Evolutionary conservation across 2,888 invertebrate species (phyloP), one percentile per base, ranked within the genome.

Genomic region (Chelonus formosanus): DNA sequence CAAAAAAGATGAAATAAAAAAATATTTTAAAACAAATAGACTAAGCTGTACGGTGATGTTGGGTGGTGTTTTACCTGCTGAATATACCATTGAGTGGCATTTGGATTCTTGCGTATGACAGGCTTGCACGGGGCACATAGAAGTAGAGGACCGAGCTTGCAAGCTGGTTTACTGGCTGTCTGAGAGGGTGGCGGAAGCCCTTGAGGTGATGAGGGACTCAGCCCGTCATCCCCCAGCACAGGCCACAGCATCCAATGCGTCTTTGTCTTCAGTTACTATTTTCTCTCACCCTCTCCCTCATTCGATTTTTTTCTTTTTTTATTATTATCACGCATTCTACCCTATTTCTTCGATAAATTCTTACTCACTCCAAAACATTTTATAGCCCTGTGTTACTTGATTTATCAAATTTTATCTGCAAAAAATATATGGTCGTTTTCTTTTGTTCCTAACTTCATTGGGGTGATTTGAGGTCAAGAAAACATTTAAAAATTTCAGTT

Each of bases 81-180:
- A 75, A 84, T 81, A 76, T 84, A 84, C 84, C 84, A 84, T 83
- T 83, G 83, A 52, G 84, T 84, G 74, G 80, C 76, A 71, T 71
- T 78, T 69, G 80, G 81, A 73, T 73, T 80, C 77, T 82, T 84
- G 75, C 79, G 76, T 67, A 77, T 70, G 58, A 73, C 75, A 60
- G 84, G 82, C 69, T 83, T 84, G 78, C 81, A 82, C 40, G 83
- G 83, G 52, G 83, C 79, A 75, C 84, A 84, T 66, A 83, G 76
- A 34, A 84, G 74, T 55, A 84, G 68, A 48, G 83, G 83, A 67
- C 80, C 79, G 74, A 83, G 75, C 74, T 80, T 83, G 74, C 77
- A 78, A 4, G 67, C 59, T 40, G 47, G 54, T 63, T 70, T 67
- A 67, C 71, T 71, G 60, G 53, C 53, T 10, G 68, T 34, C 36